Evolutionary conservation across 2,888 invertebrate species (phyloP), one percentile per base, ranked within the genome.

Genomic region (Schizaphis graminum): DNA sequence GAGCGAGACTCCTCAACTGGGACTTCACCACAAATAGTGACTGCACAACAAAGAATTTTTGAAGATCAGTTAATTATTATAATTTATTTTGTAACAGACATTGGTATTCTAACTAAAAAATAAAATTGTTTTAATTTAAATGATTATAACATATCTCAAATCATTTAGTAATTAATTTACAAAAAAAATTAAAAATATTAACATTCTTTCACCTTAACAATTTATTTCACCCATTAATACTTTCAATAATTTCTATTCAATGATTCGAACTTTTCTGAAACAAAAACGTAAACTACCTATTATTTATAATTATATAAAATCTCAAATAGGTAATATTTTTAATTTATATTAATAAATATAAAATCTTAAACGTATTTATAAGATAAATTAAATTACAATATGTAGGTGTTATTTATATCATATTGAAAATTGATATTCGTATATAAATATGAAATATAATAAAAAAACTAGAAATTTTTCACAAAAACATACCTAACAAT

Each of bases 41-140:
- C 24, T 44, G 56, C 0, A 24, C 4, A 41, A 28, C 28, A 86
- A 86, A 47, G 41, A 21, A 49, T 88, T 0, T 77, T 88, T 21
- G 88, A 92, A 88, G 88, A 88, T 92, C n/a, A 89, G 67, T 85
- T 28, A 35, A n/a, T 91, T 67, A 11, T n/a, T 21, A 88, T 85
- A 44, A 44, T 24, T 88, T 56, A 88, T 88, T 3, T 86, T 86
- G 11, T 24, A 24, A 11, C 77, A 13, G 35, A 35, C 24, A 88
- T 53, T 4, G 11, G 28, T 47, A 28, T 86, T 86, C 77, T 8
- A n/a, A n/a, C n/a, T n/a, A 35, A 21, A 21, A 35, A 21, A 21
- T 21, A 41, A 77, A 10, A 61, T 3, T 8, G 2, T 77, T 8
- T 21, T 8, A 21, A 77, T 35, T 35, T 35, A 8, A 1, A 8